Conservation (phyloP, 2,113 vertebrate genomes). For the Mormyrus iriodes region DNA sequence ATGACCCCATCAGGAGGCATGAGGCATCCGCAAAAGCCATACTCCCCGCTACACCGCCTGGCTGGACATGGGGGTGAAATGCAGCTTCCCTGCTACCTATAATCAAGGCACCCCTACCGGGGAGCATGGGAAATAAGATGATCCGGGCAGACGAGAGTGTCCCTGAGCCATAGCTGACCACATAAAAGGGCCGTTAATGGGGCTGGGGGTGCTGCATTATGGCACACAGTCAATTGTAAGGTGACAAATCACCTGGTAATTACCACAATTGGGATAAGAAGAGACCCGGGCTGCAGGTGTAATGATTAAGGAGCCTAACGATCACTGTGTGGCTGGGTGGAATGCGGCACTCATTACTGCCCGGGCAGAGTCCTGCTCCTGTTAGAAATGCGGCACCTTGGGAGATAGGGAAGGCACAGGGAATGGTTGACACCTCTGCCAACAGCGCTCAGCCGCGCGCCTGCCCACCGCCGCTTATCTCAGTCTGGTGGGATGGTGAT, state of each 20-base stretch:
- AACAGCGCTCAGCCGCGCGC: not conserved
- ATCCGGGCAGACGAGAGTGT: not conserved
- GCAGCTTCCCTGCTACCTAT: not conserved
- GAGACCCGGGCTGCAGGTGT: not conserved
- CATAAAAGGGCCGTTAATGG: not conserved
- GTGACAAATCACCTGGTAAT: slow-evolving; percentile 6
- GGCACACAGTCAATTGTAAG: not conserved
- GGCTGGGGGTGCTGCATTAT: not conserved
- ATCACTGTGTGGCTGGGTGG: not conserved
- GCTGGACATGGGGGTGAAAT: not conserved
- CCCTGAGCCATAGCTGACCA: not conserved
- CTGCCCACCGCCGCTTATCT: not conserved
- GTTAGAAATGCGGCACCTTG: not conserved
- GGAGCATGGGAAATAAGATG: not conserved
- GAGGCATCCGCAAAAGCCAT: not conserved
- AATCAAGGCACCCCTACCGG: not conserved
- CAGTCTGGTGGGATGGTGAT: not conserved
- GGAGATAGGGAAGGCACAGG: not conserved
- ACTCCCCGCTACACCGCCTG: not conserved
- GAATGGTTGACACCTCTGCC: not conserved
- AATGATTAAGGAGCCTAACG: not conserved
- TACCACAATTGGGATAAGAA: not conserved
- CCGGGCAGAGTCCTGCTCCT: not conserved
- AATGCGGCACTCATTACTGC: not conserved
- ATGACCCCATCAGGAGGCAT: not conserved